Conservation (phyloP, 2,888 invertebrate species). For the Thalpophila matura region DNA sequence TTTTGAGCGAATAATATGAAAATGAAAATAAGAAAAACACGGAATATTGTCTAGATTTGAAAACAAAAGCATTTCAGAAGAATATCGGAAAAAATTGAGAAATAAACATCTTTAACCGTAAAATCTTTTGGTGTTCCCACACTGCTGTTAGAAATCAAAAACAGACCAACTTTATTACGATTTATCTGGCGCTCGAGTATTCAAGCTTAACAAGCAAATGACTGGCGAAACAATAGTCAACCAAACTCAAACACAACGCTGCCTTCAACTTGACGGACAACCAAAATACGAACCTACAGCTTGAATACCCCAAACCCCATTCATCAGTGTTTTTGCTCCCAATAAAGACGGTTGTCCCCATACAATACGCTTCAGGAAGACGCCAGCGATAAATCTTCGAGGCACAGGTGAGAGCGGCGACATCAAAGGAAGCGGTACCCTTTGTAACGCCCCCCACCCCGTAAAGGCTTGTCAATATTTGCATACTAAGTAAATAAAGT, state of each 20-base stretch:
- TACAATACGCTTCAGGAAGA: conserved; percentile 53
- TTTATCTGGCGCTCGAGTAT: too few relatives aligned
- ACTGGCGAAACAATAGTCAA: background rate
- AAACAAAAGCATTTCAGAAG: too few relatives aligned
- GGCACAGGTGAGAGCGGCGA: conserved; percentile 78
- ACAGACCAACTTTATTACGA: too few relatives aligned
- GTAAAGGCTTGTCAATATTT: conserved; percentile 75
- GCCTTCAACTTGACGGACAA: conserved; percentile 27
- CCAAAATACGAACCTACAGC: conserved; percentile 14
- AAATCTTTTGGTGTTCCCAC: too few relatives aligned
- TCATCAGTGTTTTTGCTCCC: conserved; percentile 65
- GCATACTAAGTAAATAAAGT: conserved; percentile 77
- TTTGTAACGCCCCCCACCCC: conserved; percentile 69
- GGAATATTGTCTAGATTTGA: too few relatives aligned
- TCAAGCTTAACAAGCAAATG: too few relatives aligned
- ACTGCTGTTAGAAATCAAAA: too few relatives aligned
- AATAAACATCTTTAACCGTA: too few relatives aligned
- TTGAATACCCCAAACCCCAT: conserved; percentile 48
- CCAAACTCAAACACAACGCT: background rate
- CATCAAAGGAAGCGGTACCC: conserved; percentile 80
- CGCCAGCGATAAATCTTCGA: conserved; percentile 50
- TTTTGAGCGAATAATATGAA: too few relatives aligned
- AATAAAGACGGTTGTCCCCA: conserved; percentile 57
- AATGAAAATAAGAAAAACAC: too few relatives aligned
- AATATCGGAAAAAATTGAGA: too few relatives aligned